Conservation (phyloP, 1,140 invertebrate genomes). For the Telenomus remus region DNA sequence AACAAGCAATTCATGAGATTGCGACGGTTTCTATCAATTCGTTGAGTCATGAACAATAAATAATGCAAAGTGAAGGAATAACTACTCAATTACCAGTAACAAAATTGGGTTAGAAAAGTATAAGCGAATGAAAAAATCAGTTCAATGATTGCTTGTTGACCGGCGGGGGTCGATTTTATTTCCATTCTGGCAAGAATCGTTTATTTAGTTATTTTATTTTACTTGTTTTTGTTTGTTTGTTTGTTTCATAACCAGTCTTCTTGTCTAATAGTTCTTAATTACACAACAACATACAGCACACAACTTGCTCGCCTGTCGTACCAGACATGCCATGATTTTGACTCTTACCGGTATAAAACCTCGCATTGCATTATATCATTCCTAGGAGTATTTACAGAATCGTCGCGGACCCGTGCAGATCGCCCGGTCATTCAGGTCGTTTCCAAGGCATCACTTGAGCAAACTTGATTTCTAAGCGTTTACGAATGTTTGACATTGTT, state of each 20-base stretch:
- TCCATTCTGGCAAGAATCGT: constrained; percentile 49
- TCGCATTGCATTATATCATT: constrained; percentile 63
- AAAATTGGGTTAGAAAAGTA: background rate
- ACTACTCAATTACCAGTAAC: too few relatives aligned
- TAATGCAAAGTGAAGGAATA: too few relatives aligned
- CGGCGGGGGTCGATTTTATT: constrained; percentile 4
- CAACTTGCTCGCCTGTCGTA: constrained; percentile 60
- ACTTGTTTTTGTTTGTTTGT: constrained; percentile 16
- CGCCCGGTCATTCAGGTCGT: constrained; percentile 38
- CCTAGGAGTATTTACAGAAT: constrained; percentile 70
- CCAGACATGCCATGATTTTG: constrained; percentile 57
- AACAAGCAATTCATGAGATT: too few relatives aligned
- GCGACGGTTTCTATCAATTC: too few relatives aligned
- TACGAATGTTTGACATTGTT: constrained; percentile 13
- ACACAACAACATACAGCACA: constrained; percentile 60
- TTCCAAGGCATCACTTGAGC: constrained; percentile 71
- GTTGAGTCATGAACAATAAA: too few relatives aligned
- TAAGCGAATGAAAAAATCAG: background rate
- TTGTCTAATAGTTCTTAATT: constrained; percentile 60
- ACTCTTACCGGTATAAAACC: constrained; percentile 60
- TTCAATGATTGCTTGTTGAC: constrained; percentile 1
- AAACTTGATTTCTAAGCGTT: constrained; percentile 59
- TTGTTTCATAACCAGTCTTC: constrained; percentile 59
- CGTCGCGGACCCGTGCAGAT: constrained; percentile 65
- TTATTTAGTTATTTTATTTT: constrained; percentile 23